These are phyloP conservation scores for Hydrozoanthus gracilis DNA, from an alignment of 92 coral and sea anemone genomes.

Conservation along the genomic window DNA sequence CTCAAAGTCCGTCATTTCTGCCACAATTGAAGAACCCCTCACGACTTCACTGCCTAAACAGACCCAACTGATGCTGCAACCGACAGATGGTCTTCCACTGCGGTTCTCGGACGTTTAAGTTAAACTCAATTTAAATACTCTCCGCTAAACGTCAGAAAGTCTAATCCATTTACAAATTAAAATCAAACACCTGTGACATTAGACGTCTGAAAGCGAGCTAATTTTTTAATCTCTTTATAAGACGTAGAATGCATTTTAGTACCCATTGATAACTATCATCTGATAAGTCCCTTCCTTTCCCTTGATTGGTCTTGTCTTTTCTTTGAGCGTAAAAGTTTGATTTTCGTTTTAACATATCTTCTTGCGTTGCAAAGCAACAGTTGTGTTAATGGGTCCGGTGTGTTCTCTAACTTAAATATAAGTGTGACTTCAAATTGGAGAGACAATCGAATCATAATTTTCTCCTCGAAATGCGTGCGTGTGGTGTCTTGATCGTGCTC, in stretches of 20 bases:
- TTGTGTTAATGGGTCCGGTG: not conserved
- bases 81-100: not conserved
- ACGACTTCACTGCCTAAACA: constrained; percentile 6
- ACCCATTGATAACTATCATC: too few species aligned
- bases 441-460: too few species aligned
- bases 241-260: too few species aligned
- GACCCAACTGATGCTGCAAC: not conserved
- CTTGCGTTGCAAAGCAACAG: not conserved
- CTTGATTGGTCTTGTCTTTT: not conserved
- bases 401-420: not conserved
- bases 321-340: not conserved
- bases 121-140: not conserved
- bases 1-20: constrained; percentile 40
- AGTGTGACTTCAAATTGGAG: too few species aligned
- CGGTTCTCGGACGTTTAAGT: constrained; percentile 7
- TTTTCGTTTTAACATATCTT: not conserved
- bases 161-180: too few species aligned
- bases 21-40: constrained; percentile 38
- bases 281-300: not conserved
- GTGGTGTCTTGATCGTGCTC: too few species aligned
- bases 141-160: too few species aligned
- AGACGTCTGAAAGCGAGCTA: too few species aligned
- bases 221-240: too few species aligned
- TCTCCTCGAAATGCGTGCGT: too few species aligned
- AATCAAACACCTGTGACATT: too few species aligned